Evolutionary conservation across 2,888 invertebrate species (phyloP).

Genomic region (Teleiodes luculella): DNA sequence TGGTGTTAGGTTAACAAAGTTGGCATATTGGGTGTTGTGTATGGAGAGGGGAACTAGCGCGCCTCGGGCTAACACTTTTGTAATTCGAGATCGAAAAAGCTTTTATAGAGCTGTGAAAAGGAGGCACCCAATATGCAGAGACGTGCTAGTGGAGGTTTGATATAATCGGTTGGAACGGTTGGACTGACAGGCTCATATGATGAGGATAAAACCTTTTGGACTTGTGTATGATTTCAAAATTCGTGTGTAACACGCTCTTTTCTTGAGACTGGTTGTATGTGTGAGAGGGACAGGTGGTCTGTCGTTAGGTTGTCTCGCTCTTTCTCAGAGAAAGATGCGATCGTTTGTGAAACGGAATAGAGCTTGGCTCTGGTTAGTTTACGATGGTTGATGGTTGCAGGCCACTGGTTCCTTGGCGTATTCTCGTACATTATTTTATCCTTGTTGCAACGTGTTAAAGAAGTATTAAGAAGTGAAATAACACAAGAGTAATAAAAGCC

Average conservation of each 20-base stretch:
- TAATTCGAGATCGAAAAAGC: constrained; percentile 11
- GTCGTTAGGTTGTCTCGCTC: background rate
- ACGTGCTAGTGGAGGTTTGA: constrained; percentile 48
- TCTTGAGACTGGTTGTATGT: constrained; percentile 64
- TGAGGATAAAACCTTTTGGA: constrained; percentile 65
- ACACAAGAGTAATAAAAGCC: too few relatives aligned
- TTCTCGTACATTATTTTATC: too few relatives aligned
- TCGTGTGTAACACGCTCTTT: constrained; percentile 72
- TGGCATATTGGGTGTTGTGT: constrained; percentile 75
- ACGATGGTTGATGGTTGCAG: background rate
- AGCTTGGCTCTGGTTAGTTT: background rate
- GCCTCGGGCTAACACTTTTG: constrained; percentile 22
- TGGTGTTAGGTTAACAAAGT: constrained; percentile 58
- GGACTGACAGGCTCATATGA: constrained; percentile 72
- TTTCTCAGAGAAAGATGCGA: background rate
- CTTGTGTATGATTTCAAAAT: constrained; percentile 51
- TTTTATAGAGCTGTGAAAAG: constrained; percentile 12
- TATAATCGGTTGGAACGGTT: constrained; percentile 57
- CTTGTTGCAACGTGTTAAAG: too few relatives aligned
- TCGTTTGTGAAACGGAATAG: background rate
- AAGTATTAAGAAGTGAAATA: too few relatives aligned
- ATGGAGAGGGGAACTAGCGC: constrained; percentile 46
- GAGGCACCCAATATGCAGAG: constrained; percentile 50
- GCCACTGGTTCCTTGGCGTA: background rate
- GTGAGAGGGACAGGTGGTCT: constrained; percentile 25